Base-by-base conservation (phyloP, 2,113 vertebrate species). In the Sakesphorus luctuosus region DNA sequence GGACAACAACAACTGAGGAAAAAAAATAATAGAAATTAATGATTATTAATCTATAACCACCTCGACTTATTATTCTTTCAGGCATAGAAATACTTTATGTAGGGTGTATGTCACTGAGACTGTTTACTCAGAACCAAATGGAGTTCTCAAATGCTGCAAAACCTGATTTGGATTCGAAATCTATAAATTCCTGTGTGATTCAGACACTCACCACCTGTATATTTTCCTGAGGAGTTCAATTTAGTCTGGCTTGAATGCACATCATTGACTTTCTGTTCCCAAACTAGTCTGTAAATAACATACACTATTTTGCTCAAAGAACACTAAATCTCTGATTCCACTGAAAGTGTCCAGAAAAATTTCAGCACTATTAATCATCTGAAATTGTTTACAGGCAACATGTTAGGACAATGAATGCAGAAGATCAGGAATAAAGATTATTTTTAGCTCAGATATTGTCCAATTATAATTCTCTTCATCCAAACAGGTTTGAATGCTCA, bases 401-500 rank as follows among this genome's bases (percentile, higher is more conserved):
- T 24, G 63, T 69, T 63, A 61, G 87, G 66, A 90, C 59, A 90
- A 81, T 7, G 38, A 49, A 33, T 49, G 63, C 40, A n/a, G 29
- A 66, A 84, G 71, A 92, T 89, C 36, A 56, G 78, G 90, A 90
- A 52, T 50, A 63, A 68, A 90, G 89, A 90, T 77, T 86, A 92
- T 58, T 66, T 53, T 82, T 86, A 81, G 87, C 49, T 79, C 61
- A 78, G 79, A 36, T 78, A 53, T 49, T 80, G 72, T 83, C 89
- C 83, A 63, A 23, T 52, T 92, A 78, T 18, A 68, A 55, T 84
- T 69, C 50, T 81, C 82, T 91, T 67, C 56, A 36, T 35, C 93
- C 56, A 94, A 95, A 90, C 87, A 94, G 87, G 76, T 92, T 85
- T 10, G n/a, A 84, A 65, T 71, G 93, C 43, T 85, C 84, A 90